Base-by-base conservation (phyloP, 2,797 vertebrate species). In the Antrozous pallidus region DNA sequence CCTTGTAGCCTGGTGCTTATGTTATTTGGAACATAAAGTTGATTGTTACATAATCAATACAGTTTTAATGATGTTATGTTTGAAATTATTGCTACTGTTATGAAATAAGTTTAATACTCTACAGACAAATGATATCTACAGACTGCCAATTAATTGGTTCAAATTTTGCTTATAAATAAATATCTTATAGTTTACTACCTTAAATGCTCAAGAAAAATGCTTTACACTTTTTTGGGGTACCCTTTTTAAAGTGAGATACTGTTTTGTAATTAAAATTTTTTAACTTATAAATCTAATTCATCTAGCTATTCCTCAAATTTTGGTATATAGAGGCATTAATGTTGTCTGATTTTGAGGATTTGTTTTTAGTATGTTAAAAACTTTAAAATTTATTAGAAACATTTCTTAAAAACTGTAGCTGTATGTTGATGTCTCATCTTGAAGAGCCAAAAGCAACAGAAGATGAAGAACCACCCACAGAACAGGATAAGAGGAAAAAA, bases 401-500 rank as follows among this genome's bases (percentile, higher is more conserved):
- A 31, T 78, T n/a, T 61, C 83, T 94, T 96, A 97, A 98, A 89
- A 89, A 71, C 98, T 97, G 94, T 98, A 99, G 99, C 97, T 99
- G 99, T 98, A 99, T 99, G 99, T 97, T 99, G 98, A 99, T 99
- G 98, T 99, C 98, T 98, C 98, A 99, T 97, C 98, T 98, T 97
- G 99, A 99, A 97, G 99, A 99, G 94, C 98, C 98, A 38, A 99
- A 99, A 97, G 97, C 98, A 93, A 99, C 98, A 95, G 99, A 99
- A 71, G 99, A 99, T 93, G 97, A 97, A 93, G 99, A 99, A 95
- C 99, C 99, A 70, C 99, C 99, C 36, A 99, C 99, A 82, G 99
- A 99, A 95, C 99, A 99, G 98, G 99, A 99, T 98, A 99, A 99
- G 98, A 99, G 99, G 97, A 99, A 99, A 98, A 99, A 99, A 97